Evolutionary conservation across 53 echinoderm and acorn worm genomes (phyloP).

Genomic region (Stichopus horrens): DNA sequence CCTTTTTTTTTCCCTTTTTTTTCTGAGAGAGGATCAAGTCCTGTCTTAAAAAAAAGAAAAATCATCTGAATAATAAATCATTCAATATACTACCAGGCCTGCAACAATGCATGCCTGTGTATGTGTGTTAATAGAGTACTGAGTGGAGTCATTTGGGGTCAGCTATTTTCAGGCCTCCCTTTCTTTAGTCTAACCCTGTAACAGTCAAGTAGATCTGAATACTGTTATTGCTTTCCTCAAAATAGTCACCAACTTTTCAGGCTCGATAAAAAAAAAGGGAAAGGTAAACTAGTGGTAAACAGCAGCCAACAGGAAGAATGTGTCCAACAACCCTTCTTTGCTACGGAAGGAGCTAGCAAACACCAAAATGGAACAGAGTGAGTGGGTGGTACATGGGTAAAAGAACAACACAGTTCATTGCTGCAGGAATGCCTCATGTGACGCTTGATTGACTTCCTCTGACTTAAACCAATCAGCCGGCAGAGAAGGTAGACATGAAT

Average conservation of each 20-base stretch:
- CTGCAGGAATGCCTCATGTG: background rate
- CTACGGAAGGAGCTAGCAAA: background rate
- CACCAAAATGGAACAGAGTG: background rate
- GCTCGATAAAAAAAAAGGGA: background rate
- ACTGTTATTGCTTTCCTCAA: background rate
- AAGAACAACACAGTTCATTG: background rate
- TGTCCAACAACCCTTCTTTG: too few relatives aligned
- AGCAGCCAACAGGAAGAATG: background rate
- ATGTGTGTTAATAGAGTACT: too few relatives aligned
- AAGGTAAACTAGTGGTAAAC: background rate
- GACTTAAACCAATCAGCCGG: constrained; percentile 16
- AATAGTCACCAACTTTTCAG: background rate
- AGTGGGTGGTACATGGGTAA: background rate
- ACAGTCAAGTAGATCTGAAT: background rate
- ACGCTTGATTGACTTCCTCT: background rate
- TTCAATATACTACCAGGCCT: too few relatives aligned
- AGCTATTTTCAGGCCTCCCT: constrained; percentile 20
- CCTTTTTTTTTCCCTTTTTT: too few relatives aligned
- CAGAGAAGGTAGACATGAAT: constrained; percentile 1
- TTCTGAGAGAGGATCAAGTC: too few relatives aligned
- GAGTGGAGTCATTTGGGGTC: constrained; percentile 18
- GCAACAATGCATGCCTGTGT: too few relatives aligned
- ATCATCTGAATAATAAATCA: too few relatives aligned
- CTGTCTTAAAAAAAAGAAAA: too few relatives aligned
- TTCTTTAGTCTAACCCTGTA: background rate